Evolutionary conservation across 2,797 vertebrate species (phyloP).

Genomic region (Halcyon badia): DNA sequence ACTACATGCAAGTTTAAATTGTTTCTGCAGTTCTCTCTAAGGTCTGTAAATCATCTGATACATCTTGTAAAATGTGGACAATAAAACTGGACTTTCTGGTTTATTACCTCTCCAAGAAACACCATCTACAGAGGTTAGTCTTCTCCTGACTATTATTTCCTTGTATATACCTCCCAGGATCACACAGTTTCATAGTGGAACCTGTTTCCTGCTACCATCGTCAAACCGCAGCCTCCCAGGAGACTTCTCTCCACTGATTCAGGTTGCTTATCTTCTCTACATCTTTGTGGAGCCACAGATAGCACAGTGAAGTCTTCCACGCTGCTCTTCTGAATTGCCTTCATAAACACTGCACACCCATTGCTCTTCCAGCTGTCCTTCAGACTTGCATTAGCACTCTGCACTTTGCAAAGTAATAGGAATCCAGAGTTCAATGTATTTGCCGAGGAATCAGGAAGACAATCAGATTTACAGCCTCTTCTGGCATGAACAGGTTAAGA

Average conservation of each 20-base stretch:
- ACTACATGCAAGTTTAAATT: not conserved
- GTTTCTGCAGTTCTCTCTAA: not conserved
- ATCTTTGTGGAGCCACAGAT: not conserved
- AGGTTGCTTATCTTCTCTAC: not conserved
- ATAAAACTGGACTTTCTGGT: not conserved
- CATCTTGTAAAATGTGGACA: not conserved
- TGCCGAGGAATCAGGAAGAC: not conserved
- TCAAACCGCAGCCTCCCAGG: not conserved
- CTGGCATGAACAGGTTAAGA: not conserved
- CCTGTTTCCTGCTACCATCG: not conserved
- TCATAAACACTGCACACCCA: not conserved
- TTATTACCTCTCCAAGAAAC: not conserved
- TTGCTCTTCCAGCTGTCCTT: not conserved
- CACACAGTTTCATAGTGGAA: not conserved
- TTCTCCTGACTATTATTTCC: not conserved
- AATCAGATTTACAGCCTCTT: not conserved
- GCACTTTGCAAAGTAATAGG: not conserved
- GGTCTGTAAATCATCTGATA: not conserved
- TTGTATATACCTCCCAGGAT: not conserved
- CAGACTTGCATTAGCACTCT: not conserved
- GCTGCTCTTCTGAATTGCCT: not conserved
- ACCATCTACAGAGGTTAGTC: not conserved
- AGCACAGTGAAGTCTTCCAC: not conserved
- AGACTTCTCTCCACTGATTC: not conserved
- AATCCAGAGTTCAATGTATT: not conserved